A percentile compares a stretch with the other conserved stretches of the same genome.
phyloP scores from a whole-genome alignment of 30 jellyfish, hydroid and myxozoan species.

The Mastigias papua region DNA sequence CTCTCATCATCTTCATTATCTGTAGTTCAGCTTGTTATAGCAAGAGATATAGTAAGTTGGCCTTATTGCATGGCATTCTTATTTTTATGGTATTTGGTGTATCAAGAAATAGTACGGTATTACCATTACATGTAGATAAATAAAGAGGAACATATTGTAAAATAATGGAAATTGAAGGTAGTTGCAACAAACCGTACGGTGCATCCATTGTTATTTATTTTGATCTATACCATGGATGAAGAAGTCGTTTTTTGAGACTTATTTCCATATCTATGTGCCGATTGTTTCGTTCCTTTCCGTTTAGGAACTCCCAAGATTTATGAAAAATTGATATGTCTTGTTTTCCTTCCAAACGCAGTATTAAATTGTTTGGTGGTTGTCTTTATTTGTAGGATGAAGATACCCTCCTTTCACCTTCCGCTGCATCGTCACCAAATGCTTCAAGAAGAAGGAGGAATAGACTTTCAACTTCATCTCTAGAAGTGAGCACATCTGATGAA shows the following conservation, averaged over 20 bases:
- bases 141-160: no score
- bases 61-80: not conserved
- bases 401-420: constrained; percentile 36
- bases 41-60: constrained; percentile 72
- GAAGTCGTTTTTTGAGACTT: no score
- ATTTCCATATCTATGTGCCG: no score
- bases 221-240: no score
- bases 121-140: no score
- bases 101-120: not conserved
- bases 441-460: constrained; percentile 17
- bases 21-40: constrained; percentile 89
- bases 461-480: constrained; percentile 53
- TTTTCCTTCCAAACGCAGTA: not conserved
- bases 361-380: not conserved
- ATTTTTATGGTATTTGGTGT: no score
- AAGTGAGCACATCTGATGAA: constrained; percentile 64
- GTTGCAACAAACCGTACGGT: no score
- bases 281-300: no score
- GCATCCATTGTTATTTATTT: no score
- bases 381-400: constrained; percentile 18
- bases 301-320: no score
- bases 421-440: constrained; percentile 35
- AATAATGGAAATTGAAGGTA: no score
- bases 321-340: not conserved
- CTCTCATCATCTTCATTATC: constrained; percentile 65